Percentiles rank a stretch among this genome's conserved stretches.
These are phyloP conservation scores for Cerastis leucographa DNA, from an alignment of 2,888 invertebrate species.

Conservation along the genomic window DNA sequence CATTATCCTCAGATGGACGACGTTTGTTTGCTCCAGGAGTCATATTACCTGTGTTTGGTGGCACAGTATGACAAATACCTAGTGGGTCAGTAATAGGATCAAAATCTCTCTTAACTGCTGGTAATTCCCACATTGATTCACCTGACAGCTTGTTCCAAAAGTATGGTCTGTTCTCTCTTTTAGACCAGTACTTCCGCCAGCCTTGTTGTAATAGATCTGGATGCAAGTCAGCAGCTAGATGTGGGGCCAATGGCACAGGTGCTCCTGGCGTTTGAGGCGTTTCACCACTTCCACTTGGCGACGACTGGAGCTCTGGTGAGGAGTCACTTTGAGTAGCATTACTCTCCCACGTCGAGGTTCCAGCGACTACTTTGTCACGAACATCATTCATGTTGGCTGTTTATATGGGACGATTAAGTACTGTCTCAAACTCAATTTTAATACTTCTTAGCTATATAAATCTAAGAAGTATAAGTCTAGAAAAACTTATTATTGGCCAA, in stretches of 20 bases:
- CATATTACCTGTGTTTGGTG: constrained; percentile 86
- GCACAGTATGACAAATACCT: constrained; percentile 92
- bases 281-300: constrained; percentile 85
- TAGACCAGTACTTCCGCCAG: constrained; percentile 99
- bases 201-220: constrained; percentile 94
- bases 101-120: constrained; percentile 95
- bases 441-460: constrained; percentile 32
- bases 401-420: constrained; percentile 54
- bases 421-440: constrained; percentile 35
- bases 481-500: constrained; percentile 66
- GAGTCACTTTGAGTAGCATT: constrained; percentile 83
- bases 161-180: constrained; percentile 98
- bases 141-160: constrained; percentile 99
- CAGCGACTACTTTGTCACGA: constrained; percentile 89
- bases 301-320: constrained; percentile 86
- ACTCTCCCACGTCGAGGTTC: constrained; percentile 87
- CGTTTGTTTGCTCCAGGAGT: constrained; percentile 92
- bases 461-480: not conserved
- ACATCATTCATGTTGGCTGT: constrained; percentile 88
- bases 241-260: constrained; percentile 88
- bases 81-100: constrained; percentile 98
- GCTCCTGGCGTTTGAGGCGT: constrained; percentile 91
- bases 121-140: constrained; percentile 99
- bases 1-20: constrained; percentile 94
- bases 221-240: constrained; percentile 87